Evolutionary conservation across 2,113 vertebrate genomes (phyloP).

Genomic region (Lates calcarifer): DNA sequence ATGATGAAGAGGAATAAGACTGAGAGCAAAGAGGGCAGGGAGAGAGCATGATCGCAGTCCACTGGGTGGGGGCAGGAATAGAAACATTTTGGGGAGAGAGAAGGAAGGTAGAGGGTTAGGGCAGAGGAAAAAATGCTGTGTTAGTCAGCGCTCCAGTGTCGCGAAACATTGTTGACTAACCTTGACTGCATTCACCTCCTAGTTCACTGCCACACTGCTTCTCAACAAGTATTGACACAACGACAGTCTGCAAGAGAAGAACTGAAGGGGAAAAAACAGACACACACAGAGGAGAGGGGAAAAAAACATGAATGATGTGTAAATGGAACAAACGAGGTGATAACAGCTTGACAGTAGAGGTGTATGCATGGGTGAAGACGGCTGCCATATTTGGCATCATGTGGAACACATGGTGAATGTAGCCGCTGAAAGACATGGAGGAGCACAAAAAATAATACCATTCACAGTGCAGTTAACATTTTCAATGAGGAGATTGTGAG

Average conservation of each 20-base stretch:
- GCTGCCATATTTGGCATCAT: conserved; percentile 52
- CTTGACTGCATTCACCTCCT: conserved; percentile 83
- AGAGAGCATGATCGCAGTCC: conserved; percentile 48
- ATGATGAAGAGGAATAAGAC: conserved; percentile 31
- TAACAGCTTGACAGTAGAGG: conserved; percentile 71
- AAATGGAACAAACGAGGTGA: conserved; percentile 81
- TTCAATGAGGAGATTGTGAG: conserved; percentile 61
- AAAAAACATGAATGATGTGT: conserved; percentile 74
- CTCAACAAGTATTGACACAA: conserved; percentile 84
- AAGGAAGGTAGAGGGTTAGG: conserved; percentile 10
- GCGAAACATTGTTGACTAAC: conserved; percentile 77
- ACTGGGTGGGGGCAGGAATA: conserved; percentile 29
- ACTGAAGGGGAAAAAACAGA: conserved; percentile 59
- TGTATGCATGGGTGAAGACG: conserved; percentile 65
- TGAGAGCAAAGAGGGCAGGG: conserved; percentile 36
- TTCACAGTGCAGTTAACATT: conserved; percentile 61
- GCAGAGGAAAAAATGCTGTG: conserved; percentile 43
- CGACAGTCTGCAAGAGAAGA: conserved; percentile 77
- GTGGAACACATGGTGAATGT: conserved; percentile 37
- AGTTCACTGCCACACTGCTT: conserved; percentile 73
- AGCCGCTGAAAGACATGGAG: conserved; percentile 27
- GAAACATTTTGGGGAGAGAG: conserved; percentile 13
- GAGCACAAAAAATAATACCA: conserved; percentile 32
- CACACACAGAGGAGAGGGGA: conserved; percentile 66
- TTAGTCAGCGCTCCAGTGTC: conserved; percentile 63